phyloP scores from a whole-genome alignment of 2,888 invertebrate genomes.

The Meandrusa payeni region DNA sequence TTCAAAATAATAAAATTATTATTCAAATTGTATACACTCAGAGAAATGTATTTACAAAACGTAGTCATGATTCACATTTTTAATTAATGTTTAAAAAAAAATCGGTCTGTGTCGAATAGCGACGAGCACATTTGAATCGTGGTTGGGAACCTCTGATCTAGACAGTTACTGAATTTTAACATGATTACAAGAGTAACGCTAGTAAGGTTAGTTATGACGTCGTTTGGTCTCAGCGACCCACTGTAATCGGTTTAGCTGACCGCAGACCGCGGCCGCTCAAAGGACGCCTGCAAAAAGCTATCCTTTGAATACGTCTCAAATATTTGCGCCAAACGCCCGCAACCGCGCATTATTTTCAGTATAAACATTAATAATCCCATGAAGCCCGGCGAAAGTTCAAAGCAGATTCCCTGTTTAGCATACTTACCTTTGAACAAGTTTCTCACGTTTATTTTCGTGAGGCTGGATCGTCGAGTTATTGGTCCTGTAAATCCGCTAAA shows the following conservation, averaged over 20 bases:
- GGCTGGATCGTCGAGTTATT: too few species aligned
- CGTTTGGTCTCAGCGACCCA: slow-evolving; percentile 27
- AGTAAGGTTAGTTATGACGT: slow-evolving; percentile 21
- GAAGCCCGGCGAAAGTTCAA: slow-evolving; percentile 50
- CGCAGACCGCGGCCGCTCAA: slow-evolving; percentile 65
- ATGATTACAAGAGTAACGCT: too few species aligned
- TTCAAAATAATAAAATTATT: too few species aligned
- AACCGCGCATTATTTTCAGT: slow-evolving; percentile 75
- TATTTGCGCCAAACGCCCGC: slow-evolving; percentile 71
- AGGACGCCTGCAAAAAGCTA: slow-evolving; percentile 69
- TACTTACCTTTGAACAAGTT: slow-evolving; percentile 22
- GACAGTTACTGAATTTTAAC: too few species aligned
- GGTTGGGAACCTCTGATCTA: too few species aligned
- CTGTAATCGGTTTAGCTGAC: slow-evolving; percentile 72
- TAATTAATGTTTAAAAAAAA: too few species aligned
- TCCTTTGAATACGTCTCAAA: slow-evolving; percentile 75
- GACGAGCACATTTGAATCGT: too few species aligned
- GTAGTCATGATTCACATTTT: too few species aligned
- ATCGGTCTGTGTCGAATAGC: too few species aligned
- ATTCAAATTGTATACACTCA: too few species aligned
- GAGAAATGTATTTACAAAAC: too few species aligned
- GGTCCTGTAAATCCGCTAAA: too few species aligned
- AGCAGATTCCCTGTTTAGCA: slow-evolving; percentile 48
- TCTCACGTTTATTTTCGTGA: slow-evolving; percentile 5
- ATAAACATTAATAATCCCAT: slow-evolving; percentile 74